Percentiles rank a stretch among this genome's conserved stretches.
Evolutionary conservation across 2,888 invertebrate genomes (phyloP).

Genomic region (Tipula unca): DNA sequence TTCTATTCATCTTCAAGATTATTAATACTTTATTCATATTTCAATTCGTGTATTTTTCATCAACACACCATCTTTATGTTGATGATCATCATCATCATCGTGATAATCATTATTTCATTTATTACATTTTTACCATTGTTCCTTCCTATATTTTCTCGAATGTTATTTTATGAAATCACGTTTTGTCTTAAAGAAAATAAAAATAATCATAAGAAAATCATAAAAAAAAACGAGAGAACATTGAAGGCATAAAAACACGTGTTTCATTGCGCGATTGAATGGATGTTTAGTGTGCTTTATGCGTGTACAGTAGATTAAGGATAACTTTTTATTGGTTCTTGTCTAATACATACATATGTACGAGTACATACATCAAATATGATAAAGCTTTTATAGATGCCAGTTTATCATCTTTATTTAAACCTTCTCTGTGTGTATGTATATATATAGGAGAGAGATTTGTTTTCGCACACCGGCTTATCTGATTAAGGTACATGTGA

Average conservation of each 20-base stretch:
- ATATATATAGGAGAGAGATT: not conserved
- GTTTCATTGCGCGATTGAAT: not conserved
- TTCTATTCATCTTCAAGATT: not conserved
- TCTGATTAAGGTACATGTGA: not conserved
- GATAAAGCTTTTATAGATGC: not conserved
- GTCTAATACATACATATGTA: not conserved
- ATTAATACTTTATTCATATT: not conserved
- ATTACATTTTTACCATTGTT: not conserved
- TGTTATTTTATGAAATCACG: not conserved
- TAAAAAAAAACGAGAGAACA: not conserved
- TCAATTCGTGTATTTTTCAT: not conserved
- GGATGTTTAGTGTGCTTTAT: not conserved
- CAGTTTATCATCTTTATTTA: not conserved
- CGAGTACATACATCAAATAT: not conserved
- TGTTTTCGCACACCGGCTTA: not conserved
- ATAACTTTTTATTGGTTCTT: not conserved
- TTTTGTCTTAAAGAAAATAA: not conserved
- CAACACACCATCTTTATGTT: not conserved
- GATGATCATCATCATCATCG: not conserved
- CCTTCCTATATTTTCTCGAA: not conserved
- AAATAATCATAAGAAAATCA: not conserved
- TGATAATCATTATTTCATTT: not conserved
- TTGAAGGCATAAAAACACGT: conserved; percentile 3
- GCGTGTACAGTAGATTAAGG: not conserved
- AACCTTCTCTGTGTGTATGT: not conserved